These are phyloP conservation scores for Spilarctia lutea DNA, from an alignment of 2,888 invertebrate genomes.

Conservation along the genomic window DNA sequence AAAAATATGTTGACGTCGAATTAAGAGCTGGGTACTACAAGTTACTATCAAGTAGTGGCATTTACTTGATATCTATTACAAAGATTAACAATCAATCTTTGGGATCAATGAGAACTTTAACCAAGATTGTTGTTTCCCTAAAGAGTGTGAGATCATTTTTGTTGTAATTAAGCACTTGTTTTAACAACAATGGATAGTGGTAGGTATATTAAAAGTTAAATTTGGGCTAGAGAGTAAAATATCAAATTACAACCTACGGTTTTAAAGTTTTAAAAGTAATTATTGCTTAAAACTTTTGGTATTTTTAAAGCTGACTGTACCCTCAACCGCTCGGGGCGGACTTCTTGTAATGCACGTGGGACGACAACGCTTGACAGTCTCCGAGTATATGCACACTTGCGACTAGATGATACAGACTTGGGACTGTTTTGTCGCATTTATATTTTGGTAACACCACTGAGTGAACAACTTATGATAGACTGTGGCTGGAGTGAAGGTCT, in stretches of 20 bases:
- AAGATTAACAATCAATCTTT: too few species aligned
- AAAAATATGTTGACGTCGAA: background rate
- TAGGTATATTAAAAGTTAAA: background rate
- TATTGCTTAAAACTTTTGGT: background rate
- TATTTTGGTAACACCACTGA: background rate
- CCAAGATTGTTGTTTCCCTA: background rate
- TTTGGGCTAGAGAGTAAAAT: too few species aligned
- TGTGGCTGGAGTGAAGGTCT: background rate
- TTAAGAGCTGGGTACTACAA: background rate
- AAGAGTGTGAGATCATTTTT: background rate
- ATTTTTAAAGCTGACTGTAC: slow-evolving; percentile 50
- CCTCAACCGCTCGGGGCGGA: slow-evolving; percentile 58
- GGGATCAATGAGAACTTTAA: too few species aligned
- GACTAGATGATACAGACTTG: slow-evolving; percentile 24
- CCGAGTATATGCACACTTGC: slow-evolving; percentile 35
- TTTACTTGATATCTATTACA: too few species aligned
- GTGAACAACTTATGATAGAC: too few species aligned
- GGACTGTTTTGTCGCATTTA: slow-evolving; percentile 37
- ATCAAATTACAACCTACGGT: too few species aligned
- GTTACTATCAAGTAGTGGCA: background rate
- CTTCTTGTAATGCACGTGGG: slow-evolving; percentile 68
- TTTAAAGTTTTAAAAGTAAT: background rate
- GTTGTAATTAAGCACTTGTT: too few species aligned
- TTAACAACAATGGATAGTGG: too few species aligned
- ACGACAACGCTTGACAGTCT: slow-evolving; percentile 57